phyloP scores from a whole-genome alignment of 1,140 invertebrate genomes.

The Euura saliciscinereae region DNA sequence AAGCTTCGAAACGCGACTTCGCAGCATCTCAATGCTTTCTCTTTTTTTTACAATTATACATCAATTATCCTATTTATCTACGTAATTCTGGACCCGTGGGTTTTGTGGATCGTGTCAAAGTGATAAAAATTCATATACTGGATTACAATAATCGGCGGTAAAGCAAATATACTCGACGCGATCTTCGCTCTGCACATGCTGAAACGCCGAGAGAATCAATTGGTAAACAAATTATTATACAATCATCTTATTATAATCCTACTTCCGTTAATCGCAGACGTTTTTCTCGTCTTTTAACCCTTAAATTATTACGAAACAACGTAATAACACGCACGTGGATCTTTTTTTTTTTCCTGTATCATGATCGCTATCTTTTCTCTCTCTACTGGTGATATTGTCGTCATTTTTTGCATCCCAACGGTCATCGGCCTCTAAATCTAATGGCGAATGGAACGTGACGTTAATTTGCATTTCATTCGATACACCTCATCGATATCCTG shows the following conservation, averaged over 20 bases:
- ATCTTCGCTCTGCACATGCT: neutral
- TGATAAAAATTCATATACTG: neutral
- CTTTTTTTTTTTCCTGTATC: no score
- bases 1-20: neutral
- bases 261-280: no score
- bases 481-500: neutral
- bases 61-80: no score
- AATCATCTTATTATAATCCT: neutral
- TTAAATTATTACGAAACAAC: no score
- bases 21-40: neutral
- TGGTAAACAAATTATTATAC: conserved; percentile 6
- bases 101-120: neutral
- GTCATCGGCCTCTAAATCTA: conserved; percentile 28
- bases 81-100: neutral
- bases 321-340: no score
- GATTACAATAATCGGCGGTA: neutral
- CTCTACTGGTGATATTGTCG: neutral
- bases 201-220: neutral
- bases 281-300: no score
- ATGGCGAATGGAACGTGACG: conserved; percentile 35
- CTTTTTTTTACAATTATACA: neutral
- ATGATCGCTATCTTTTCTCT: no score
- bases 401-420: conserved; percentile 27
- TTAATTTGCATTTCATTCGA: conserved; percentile 30
- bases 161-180: no score